These are phyloP conservation scores for Gadus macrocephalus DNA, from an alignment of 2,113 vertebrate genomes.

Conservation along the genomic window DNA sequence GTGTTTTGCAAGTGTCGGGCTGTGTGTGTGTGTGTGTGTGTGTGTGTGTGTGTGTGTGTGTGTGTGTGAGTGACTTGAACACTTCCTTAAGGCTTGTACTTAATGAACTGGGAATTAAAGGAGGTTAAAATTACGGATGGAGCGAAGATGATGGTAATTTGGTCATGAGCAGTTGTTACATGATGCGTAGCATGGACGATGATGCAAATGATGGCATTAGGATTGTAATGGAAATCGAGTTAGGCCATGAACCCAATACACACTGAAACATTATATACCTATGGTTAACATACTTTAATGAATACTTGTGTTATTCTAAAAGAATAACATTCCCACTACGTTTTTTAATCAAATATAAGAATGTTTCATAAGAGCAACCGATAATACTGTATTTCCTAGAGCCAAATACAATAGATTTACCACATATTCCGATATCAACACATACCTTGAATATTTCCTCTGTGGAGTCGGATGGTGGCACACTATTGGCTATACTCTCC, in stretches of 20 bases:
- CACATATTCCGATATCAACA: conserved; percentile 25
- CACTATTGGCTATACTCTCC: conserved; percentile 53
- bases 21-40: not conserved
- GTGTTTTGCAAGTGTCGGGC: not conserved
- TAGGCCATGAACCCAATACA: conserved; percentile 36
- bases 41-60: not conserved
- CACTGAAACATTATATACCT: not conserved
- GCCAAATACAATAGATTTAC: not conserved
- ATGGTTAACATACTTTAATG: not conserved
- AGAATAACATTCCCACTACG: too few relatives aligned
- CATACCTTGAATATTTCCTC: conserved; percentile 73
- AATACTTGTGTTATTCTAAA: too few relatives aligned
- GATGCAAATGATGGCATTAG: conserved; percentile 44
- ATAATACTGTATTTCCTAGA: not conserved
- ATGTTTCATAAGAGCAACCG: too few relatives aligned
- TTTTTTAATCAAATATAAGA: too few relatives aligned
- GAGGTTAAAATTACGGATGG: conserved; percentile 49
- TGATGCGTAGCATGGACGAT: conserved; percentile 49
- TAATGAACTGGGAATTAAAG: conserved; percentile 5
- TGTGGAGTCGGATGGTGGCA: conserved; percentile 56
- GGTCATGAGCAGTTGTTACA: conserved; percentile 47
- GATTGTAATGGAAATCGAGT: conserved; percentile 56
- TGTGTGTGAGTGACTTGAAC: not conserved
- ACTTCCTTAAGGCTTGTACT: not conserved
- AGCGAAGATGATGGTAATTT: conserved; percentile 20